Percentiles rank a stretch among this genome's conserved stretches.
Conservation (phyloP, 2,113 vertebrate species). For the Loxodonta africana region DNA sequence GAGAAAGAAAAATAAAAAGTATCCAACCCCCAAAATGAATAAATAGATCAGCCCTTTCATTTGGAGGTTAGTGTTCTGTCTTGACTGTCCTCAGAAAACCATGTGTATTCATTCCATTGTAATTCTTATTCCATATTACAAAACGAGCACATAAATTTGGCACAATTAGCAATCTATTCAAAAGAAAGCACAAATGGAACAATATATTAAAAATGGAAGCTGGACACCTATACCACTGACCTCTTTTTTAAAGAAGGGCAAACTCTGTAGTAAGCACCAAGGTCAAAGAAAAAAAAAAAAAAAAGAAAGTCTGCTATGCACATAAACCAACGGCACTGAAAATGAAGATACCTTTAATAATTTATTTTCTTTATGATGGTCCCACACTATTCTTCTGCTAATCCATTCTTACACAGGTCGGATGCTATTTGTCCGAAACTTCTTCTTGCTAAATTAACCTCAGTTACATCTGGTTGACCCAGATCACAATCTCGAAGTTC, state of each 20-base stretch:
- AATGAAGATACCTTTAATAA: constrained; percentile 60
- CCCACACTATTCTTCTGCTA: constrained; percentile 65
- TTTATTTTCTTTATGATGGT: constrained; percentile 72
- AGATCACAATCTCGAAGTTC: constrained; percentile 66
- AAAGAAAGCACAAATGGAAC: constrained; percentile 60
- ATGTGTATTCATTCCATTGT: constrained; percentile 13
- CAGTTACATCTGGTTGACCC: constrained; percentile 52
- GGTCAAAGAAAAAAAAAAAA: constrained; percentile 27
- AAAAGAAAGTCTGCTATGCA: constrained; percentile 49
- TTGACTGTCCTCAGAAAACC: constrained; percentile 64
- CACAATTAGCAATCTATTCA: constrained; percentile 75
- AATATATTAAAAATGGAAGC: constrained; percentile 64
- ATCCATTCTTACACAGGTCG: constrained; percentile 47
- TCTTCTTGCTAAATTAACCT: constrained; percentile 62
- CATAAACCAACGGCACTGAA: constrained; percentile 73
- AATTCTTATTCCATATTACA: constrained; percentile 57
- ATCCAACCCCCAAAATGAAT: constrained; percentile 66
- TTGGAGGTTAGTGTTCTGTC: constrained; percentile 65
- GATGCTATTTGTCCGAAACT: constrained; percentile 1
- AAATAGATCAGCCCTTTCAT: constrained; percentile 76
- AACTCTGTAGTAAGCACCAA: constrained; percentile 80
- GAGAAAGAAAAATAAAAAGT: constrained; percentile 48
- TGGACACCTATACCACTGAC: constrained; percentile 59
- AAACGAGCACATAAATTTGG: constrained; percentile 74
- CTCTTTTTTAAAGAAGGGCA: constrained; percentile 69